Evolutionary conservation across 2,113 vertebrate species (phyloP).

Genomic region (Sprattus sprattus): DNA sequence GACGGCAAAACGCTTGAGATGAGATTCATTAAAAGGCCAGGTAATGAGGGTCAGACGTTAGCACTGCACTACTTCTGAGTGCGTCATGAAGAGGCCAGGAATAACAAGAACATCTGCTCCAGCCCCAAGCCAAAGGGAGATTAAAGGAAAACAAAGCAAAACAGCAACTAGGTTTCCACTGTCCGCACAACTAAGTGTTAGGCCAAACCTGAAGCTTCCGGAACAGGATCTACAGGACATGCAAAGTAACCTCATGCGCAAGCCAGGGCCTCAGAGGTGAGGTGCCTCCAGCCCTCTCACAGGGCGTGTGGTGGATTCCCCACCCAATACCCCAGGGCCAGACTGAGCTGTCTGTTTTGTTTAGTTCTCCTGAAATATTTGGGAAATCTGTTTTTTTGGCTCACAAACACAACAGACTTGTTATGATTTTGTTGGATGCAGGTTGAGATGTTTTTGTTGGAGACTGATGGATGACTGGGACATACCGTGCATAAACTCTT

Average conservation of each 20-base stretch:
- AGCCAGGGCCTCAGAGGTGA: background rate
- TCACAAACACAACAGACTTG: slow-evolving; percentile 65
- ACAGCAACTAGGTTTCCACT: slow-evolving; percentile 25
- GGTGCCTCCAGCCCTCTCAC: background rate
- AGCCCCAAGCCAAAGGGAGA: slow-evolving; percentile 44
- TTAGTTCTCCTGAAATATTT: slow-evolving; percentile 68
- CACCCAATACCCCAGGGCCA: slow-evolving; percentile 44
- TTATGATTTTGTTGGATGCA: slow-evolving; percentile 56
- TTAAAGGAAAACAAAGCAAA: slow-evolving; percentile 40
- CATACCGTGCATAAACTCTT: background rate
- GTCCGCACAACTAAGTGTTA: slow-evolving; percentile 31
- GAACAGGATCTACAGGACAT: background rate
- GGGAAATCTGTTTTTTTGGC: slow-evolving; percentile 48
- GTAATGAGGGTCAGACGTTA: background rate
- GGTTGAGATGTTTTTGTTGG: background rate
- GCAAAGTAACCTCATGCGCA: background rate
- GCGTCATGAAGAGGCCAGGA: slow-evolving; percentile 38
- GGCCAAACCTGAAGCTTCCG: slow-evolving; percentile 6
- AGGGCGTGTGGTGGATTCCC: background rate
- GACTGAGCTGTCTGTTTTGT: slow-evolving; percentile 53
- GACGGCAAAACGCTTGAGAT: background rate
- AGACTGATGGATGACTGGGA: background rate
- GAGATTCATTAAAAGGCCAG: background rate
- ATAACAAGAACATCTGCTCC: slow-evolving; percentile 59
- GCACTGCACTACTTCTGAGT: slow-evolving; percentile 28